Conservation (phyloP, 1,140 invertebrate genomes). For the Lepidurus arcticus region DNA sequence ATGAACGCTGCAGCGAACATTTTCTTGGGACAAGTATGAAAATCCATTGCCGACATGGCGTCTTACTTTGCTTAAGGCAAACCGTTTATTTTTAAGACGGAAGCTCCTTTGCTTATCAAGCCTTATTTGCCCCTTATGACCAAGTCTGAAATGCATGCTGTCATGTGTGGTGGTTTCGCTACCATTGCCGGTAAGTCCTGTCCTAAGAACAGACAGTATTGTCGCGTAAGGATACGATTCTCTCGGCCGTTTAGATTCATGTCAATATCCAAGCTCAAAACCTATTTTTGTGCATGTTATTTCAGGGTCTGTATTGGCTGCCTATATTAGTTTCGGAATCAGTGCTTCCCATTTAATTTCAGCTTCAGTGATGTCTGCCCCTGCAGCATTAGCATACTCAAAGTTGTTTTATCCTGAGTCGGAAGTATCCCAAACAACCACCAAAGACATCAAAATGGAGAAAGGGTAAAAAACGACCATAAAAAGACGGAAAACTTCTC, state of each 20-base stretch:
- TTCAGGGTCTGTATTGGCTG: conserved; percentile 76
- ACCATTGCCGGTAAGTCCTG: conserved; percentile 76
- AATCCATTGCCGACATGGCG: neutral
- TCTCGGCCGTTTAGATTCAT: neutral
- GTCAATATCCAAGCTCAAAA: neutral
- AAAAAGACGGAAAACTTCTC: neutral
- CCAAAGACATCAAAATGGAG: conserved; percentile 51
- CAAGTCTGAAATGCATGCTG: conserved; percentile 80
- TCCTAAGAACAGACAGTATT: neutral
- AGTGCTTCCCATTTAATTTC: conserved; percentile 73
- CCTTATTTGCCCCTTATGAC: conserved; percentile 79
- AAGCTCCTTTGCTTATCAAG: conserved; percentile 80
- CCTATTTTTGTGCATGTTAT: neutral
- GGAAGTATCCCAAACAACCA: conserved; percentile 62
- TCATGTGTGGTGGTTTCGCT: conserved; percentile 90
- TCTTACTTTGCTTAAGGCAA: neutral
- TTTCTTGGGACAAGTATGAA: conserved; percentile 74
- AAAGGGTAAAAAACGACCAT: conserved; percentile 41
- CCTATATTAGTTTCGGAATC: conserved; percentile 86
- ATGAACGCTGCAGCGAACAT: conserved; percentile 84
- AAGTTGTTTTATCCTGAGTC: conserved; percentile 91
- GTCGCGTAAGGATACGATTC: neutral
- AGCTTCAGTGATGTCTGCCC: conserved; percentile 91
- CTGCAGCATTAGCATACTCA: conserved; percentile 77
- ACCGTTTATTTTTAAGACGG: conserved; percentile 55